These are phyloP conservation scores for Trachelus stipa DNA, from an alignment of 2,888 invertebrate species.

Conservation along the genomic window DNA sequence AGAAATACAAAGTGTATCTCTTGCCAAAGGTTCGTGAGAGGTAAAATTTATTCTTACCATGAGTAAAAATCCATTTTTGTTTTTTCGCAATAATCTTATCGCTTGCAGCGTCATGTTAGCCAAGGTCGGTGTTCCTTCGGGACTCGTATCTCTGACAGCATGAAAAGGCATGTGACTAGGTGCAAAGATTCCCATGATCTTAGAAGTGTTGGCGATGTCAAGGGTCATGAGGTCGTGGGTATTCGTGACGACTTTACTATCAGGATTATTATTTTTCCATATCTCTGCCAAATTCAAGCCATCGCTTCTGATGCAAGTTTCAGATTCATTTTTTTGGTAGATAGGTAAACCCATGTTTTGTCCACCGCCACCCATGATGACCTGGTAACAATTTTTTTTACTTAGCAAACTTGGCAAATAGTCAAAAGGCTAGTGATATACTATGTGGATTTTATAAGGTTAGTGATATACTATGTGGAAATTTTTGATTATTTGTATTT, in stretches of 20 bases:
- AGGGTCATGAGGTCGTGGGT: constrained; percentile 64
- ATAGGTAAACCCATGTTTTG: constrained; percentile 65
- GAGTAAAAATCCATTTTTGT: constrained; percentile 70
- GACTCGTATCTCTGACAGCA: constrained; percentile 64
- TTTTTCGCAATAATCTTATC: constrained; percentile 68
- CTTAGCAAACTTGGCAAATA: not conserved
- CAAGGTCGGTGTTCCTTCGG: constrained; percentile 69
- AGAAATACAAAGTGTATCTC: not conserved
- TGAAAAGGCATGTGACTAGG: constrained; percentile 72
- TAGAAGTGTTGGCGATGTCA: constrained; percentile 64
- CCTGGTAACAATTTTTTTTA: constrained; percentile 49
- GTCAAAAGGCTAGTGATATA: no score
- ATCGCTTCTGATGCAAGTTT: constrained; percentile 69
- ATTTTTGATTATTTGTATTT: not conserved
- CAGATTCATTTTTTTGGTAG: constrained; percentile 48
- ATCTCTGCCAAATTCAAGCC: constrained; percentile 70
- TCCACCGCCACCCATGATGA: constrained; percentile 74
- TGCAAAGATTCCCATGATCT: constrained; percentile 70
- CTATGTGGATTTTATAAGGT: no score
- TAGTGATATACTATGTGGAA: no score
- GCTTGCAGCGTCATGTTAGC: constrained; percentile 73
- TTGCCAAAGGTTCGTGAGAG: not conserved
- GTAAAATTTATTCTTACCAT: constrained; percentile 59
- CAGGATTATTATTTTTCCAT: constrained; percentile 68
- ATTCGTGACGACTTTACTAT: constrained; percentile 62